Evolutionary conservation across 2,113 vertebrate genomes (phyloP).

Genomic region (Phylloscopus trochilus): DNA sequence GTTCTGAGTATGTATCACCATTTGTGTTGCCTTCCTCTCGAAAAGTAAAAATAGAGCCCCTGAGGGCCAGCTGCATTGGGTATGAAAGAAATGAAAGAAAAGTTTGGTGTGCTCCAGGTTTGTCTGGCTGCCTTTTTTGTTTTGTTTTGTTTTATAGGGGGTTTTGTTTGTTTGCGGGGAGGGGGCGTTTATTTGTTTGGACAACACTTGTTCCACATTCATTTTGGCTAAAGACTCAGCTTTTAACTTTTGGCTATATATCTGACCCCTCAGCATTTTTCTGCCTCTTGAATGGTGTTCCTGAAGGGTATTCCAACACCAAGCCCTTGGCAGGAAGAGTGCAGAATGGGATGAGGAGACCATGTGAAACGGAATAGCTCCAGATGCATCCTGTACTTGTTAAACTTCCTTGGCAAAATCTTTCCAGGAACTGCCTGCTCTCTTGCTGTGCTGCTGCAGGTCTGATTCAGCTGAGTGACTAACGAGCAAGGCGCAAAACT

Average conservation of each 20-base stretch:
- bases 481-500: not conserved
- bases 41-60: rapidly evolving
- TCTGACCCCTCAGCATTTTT: not conserved
- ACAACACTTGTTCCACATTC: not conserved
- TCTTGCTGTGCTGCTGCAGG: not conserved
- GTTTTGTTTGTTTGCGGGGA: not conserved
- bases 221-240: not conserved
- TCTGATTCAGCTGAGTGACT: not conserved
- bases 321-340: not conserved
- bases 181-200: not conserved
- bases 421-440: not conserved
- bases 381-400: not conserved
- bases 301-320: not conserved
- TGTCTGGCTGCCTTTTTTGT: not conserved
- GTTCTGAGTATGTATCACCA: not conserved
- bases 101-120: not conserved
- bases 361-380: not conserved
- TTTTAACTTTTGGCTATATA: not conserved
- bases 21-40: not conserved
- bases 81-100: not conserved
- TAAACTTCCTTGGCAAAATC: not conserved
- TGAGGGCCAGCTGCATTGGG: not conserved
- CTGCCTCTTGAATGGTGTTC: not conserved
- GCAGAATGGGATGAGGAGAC: not conserved
- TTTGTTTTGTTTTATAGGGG: not conserved